phyloP scores from a whole-genome alignment of 2,113 vertebrate species.

The Trematocara macrostoma region DNA sequence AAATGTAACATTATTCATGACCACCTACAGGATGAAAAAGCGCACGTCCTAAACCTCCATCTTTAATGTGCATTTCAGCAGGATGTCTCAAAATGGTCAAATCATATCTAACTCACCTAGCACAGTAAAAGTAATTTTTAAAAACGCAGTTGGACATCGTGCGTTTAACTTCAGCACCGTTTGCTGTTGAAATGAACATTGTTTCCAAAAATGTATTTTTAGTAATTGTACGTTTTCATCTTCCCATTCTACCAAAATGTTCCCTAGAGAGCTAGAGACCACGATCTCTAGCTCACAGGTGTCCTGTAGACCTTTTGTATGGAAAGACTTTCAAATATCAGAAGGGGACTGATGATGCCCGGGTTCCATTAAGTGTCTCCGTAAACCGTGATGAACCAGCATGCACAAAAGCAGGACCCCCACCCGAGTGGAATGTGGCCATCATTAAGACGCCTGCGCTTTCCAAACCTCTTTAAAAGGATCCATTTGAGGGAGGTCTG shows the following conservation, averaged over 20 bases:
- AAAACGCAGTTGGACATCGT: background rate
- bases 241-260: background rate
- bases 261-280: background rate
- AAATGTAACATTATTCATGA: background rate
- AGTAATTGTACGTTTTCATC: background rate
- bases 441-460: background rate
- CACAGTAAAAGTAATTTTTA: background rate
- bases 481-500: background rate
- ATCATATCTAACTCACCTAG: background rate
- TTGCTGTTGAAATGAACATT: background rate
- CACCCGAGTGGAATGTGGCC: background rate
- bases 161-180: background rate
- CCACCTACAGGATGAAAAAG: background rate
- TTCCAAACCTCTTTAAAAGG: background rate
- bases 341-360: background rate
- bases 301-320: background rate
- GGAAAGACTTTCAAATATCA: background rate
- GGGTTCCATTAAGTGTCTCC: background rate
- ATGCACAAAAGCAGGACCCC: background rate
- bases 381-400: background rate
- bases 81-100: background rate
- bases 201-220: background rate
- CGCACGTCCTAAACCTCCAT: background rate
- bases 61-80: background rate
- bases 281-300: fast-evolving